Base-by-base conservation (phyloP, 1,140 invertebrate species). In the Zaprionus gabonicus region DNA sequence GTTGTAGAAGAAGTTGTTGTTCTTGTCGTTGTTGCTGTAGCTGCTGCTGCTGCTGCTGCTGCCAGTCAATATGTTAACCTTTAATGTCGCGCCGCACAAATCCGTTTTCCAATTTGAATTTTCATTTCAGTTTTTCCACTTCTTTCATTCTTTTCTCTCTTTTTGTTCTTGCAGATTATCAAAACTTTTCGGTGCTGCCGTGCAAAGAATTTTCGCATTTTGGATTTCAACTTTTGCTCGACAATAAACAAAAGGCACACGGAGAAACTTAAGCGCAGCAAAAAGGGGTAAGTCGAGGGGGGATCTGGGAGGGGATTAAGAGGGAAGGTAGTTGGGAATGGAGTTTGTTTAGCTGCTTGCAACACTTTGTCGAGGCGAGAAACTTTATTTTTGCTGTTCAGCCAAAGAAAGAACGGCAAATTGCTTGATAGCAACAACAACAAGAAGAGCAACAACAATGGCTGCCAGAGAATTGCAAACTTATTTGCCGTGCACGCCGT, bases 281-380 rank as follows among this genome's bases (percentile, higher is more conserved):
- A 31, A 23, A 10, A 41, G 34, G 38, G 55, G 31, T 56, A 59
- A 1, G 27, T 3, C 4, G 15, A 2, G 12, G 20, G n/a, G 4
- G n/a, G 41, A 51, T 31, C n/a, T 55, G 13, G 9, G 56, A n/a
- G n/a, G 25, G 31, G 64, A 53, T 20, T 55, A 13, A 4, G 44
- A 20, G 31, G 64, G 58, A 78, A 27, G 41, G 44, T 55, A 59
- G 74, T 51, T 34, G 56, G 28, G 23, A 41, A 64, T 78, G 69
- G 55, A 81, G 81, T 85, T 87, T 88, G 83, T 88, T 87, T 88
- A 88, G 81, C 74, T 76, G 76, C 65, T 58, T 71, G 83, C 84
- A 88, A 88, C 84, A 88, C 84, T 87, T 87, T 87, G 83, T 69
- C 64, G 69, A 55, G 41, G n/a, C 17, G 41, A n/a, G 38, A 72